These are phyloP conservation scores for Sandelia bainsii DNA, from an alignment of 2,797 vertebrate species.

Conservation along the genomic window DNA sequence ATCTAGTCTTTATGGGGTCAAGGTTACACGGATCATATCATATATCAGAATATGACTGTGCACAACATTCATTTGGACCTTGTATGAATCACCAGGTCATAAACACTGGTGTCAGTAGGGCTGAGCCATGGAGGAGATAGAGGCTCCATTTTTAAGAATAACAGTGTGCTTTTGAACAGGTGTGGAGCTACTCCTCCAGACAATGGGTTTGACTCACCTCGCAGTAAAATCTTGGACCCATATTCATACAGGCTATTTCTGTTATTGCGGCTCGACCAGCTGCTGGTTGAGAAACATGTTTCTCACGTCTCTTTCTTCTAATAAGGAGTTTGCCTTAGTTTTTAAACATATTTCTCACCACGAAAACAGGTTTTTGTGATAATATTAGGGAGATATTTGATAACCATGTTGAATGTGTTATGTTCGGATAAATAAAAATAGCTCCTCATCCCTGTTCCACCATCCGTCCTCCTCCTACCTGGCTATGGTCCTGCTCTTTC, in stretches of 20 bases:
- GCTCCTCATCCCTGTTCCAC: not conserved
- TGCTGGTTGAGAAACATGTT: constrained; percentile 38
- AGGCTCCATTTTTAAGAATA: constrained; percentile 79
- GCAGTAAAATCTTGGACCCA: constrained; percentile 62
- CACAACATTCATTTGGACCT: constrained; percentile 20
- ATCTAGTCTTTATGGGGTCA: constrained; percentile 8
- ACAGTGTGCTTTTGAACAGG: constrained; percentile 78
- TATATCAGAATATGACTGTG: too few relatives aligned
- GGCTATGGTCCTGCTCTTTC: constrained; percentile 8
- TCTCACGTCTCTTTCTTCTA: constrained; percentile 9
- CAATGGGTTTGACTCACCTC: constrained; percentile 77
- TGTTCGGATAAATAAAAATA: constrained; percentile 23
- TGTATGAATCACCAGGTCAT: constrained; percentile 67
- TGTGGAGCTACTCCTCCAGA: constrained; percentile 74
- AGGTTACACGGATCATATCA: constrained; percentile 1
- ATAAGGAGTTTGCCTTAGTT: constrained; percentile 1
- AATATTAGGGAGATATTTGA: constrained; percentile 9
- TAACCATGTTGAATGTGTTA: constrained; percentile 2
- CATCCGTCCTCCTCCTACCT: not conserved
- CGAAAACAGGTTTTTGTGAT: constrained; percentile 1
- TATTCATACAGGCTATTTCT: constrained; percentile 63
- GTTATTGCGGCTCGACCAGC: constrained; percentile 51
- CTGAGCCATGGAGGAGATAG: constrained; percentile 29
- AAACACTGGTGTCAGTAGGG: constrained; percentile 55
- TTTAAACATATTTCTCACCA: constrained; percentile 5